phyloP scores from a whole-genome alignment of 2,797 vertebrate genomes.

The Acipenser ruthenus region DNA sequence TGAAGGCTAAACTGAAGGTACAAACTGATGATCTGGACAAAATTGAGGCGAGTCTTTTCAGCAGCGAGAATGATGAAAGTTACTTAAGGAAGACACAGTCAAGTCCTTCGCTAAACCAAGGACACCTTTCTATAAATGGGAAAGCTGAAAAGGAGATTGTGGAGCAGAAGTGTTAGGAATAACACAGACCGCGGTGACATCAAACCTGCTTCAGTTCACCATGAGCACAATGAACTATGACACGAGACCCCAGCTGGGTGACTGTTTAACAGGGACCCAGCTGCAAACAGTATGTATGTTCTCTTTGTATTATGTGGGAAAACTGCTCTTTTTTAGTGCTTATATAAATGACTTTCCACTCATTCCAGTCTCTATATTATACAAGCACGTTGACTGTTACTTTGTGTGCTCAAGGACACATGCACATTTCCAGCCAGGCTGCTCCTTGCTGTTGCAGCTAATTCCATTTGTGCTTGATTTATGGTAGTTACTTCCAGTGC shows the following conservation, averaged over 20 bases:
- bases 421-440: not conserved
- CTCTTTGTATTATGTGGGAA: not conserved
- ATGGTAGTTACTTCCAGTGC: not conserved
- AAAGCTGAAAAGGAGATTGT: constrained; percentile 48
- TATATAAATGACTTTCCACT: constrained; percentile 1
- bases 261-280: not conserved
- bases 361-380: not conserved
- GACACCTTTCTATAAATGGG: constrained; percentile 64
- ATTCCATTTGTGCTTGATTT: not conserved
- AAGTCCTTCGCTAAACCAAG: constrained; percentile 84
- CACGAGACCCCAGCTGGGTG: not conserved
- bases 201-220: not conserved
- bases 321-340: not conserved
- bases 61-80: constrained; percentile 63
- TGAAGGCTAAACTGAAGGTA: constrained; percentile 76
- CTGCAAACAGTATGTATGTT: not conserved
- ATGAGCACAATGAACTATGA: constrained; percentile 2
- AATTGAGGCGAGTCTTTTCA: constrained; percentile 79
- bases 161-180: constrained; percentile 39
- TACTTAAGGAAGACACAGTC: constrained; percentile 86
- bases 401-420: constrained; percentile 1
- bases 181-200: not conserved
- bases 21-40: constrained; percentile 89
- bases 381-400: not conserved
- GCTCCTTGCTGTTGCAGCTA: not conserved